Conservation (phyloP, 2,797 vertebrate species). For the Enteromius afrohamiltoni region DNA sequence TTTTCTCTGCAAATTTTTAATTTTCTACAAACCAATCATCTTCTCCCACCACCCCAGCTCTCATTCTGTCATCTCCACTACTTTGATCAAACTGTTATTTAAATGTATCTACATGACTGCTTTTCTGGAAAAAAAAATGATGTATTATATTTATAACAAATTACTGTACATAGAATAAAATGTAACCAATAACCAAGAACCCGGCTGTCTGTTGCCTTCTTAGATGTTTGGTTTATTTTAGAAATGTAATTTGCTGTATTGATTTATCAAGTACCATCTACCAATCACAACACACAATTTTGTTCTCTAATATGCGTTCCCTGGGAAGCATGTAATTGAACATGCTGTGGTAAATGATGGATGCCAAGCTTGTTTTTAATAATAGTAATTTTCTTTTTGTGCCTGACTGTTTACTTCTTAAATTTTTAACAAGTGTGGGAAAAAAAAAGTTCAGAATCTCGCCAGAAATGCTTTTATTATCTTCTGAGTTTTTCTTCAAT, state of each 20-base stretch:
- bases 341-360: not conserved
- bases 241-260: not conserved
- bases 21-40: conserved; percentile 72
- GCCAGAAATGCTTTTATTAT: not conserved
- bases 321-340: not conserved
- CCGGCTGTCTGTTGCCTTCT: conserved; percentile 4
- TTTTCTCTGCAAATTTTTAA: conserved; percentile 74
- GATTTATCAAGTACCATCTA: not conserved
- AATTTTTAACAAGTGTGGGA: not conserved
- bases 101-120: conserved; percentile 84
- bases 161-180: conserved; percentile 98
- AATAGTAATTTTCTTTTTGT: not conserved
- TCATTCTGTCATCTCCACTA: conserved; percentile 73
- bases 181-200: conserved; percentile 78
- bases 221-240: not conserved
- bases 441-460: not conserved
- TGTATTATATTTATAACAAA: conserved; percentile 99
- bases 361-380: not conserved
- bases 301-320: not conserved
- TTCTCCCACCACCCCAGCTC: conserved; percentile 81
- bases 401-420: not conserved
- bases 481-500: not conserved
- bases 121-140: conserved; percentile 84
- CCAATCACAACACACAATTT: not conserved
- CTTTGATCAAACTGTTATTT: conserved; percentile 84